These are phyloP conservation scores for Pomacea canaliculata DNA, from an alignment of 2,888 invertebrate species.

Conservation along the genomic window DNA sequence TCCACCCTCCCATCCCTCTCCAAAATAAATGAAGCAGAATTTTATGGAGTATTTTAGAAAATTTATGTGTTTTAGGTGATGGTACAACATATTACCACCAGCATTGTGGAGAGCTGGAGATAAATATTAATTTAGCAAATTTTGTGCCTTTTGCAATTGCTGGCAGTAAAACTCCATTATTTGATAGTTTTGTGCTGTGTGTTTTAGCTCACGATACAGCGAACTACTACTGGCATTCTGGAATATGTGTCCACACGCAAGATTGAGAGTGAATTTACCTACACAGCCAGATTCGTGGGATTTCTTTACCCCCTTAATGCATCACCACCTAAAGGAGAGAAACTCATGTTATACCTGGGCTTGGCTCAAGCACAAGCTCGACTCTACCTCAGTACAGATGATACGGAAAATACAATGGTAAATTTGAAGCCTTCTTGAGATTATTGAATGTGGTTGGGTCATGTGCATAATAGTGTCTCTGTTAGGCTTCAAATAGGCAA, in stretches of 20 bases:
- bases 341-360: constrained; percentile 42
- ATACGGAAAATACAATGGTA: constrained; percentile 39
- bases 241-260: constrained; percentile 74
- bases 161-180: too few species aligned
- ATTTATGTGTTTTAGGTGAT: background rate
- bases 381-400: constrained; percentile 51
- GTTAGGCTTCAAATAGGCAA: too few species aligned
- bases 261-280: constrained; percentile 37
- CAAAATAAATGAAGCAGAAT: too few species aligned
- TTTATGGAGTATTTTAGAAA: too few species aligned
- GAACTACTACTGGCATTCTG: constrained; percentile 86
- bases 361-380: constrained; percentile 36
- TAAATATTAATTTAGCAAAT: too few species aligned
- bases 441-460: too few species aligned
- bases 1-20: too few species aligned
- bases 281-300: constrained; percentile 74
- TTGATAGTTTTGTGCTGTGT: too few species aligned
- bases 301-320: constrained; percentile 82
- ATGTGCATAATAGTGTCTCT: too few species aligned
- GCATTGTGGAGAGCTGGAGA: background rate
- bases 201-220: constrained; percentile 79
- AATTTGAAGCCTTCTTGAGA: background rate
- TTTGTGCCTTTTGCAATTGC: too few species aligned
- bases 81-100: background rate
- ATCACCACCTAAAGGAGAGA: constrained; percentile 33